Conservation (phyloP, 1,140 invertebrate genomes). For the Alviniconcha marisindica region DNA sequence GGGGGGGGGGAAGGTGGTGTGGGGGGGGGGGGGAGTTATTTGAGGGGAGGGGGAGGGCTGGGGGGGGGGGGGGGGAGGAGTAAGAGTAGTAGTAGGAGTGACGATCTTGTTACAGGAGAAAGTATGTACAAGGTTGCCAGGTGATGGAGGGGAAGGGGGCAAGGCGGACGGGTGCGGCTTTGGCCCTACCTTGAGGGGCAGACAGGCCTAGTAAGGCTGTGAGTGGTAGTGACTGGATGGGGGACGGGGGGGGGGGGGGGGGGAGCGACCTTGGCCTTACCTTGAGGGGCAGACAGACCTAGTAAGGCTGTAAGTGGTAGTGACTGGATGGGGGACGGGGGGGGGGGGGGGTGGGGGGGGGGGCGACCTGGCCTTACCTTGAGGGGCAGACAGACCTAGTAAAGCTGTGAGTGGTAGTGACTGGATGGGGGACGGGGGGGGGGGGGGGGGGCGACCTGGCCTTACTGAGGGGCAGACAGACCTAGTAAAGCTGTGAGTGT, state of each 20-base stretch:
- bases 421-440: background rate
- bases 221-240: background rate
- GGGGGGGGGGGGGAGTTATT: background rate
- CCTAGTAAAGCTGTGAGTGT: background rate
- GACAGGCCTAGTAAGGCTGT: background rate
- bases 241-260: background rate
- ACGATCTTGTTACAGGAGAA: background rate
- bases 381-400: background rate
- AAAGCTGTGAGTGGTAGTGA: background rate
- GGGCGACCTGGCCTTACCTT: background rate
- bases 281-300: too few relatives aligned
- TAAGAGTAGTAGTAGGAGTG: background rate
- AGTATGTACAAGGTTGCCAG: background rate
- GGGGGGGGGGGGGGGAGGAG: background rate
- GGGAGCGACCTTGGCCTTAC: background rate
- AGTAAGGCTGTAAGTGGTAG: background rate
- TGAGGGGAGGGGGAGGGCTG: background rate
- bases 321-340: background rate
- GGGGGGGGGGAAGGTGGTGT: background rate
- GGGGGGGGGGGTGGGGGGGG: background rate
- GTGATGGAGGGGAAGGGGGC: background rate
- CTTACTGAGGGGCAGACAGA: too few relatives aligned
- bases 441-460: background rate
- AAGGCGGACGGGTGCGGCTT: background rate
- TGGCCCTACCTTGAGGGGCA: too few relatives aligned